Base-by-base conservation (phyloP, 2,797 vertebrate genomes). In the Neopelma chrysocephalum region DNA sequence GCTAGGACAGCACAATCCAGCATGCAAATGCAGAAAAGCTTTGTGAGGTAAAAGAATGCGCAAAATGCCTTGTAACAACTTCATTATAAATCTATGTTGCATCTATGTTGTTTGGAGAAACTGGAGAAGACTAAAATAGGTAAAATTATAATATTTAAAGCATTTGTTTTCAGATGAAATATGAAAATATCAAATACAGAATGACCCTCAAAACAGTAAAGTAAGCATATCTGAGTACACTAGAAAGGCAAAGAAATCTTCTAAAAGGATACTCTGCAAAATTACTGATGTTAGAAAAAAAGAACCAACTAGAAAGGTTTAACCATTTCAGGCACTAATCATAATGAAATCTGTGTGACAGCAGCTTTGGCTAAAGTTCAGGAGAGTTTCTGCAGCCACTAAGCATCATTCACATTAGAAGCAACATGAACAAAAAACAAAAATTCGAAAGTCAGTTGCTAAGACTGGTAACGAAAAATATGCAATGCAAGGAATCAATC, bases 1-100 rank as follows among this genome's bases (percentile, higher is more conserved):
- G 96, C 95, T 94, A 96, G 96, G 92, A 73, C 94, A 97, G 95
- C 93, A 96, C 90, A 97, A 96, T 95, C 86, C 94, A 95, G 90
- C 90, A 94, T 89, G 94, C 64, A 96, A 96, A 94, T 57, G 75
- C 76, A 90, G 95, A 90, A 95, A 75, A 96, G 90, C 69, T 75
- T 94, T 62, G 71, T 72, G 76, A 94, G 89, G 84, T 73, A 85
- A 90, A 97, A 72, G 75, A 93, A 96, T 92, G 70, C 66, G 89
- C 90, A 97, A 95, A 95, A 86, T 56, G 76, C 68, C 76, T 89
- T n/a, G 36, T 65, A 92, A 78, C 54, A 94, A 87, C 71, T 87
- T 88, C 70, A 50, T 26, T 57, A 80, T 53, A 77, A 45, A 85
- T 43, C 26, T 84, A 26, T 20, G 91, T 84, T 75, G 77, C 22